A percentile compares a stretch with the other conserved stretches of the same genome.
Evolutionary conservation across 2,888 invertebrate genomes (phyloP).

Genomic region (Oxyteleia sp.): DNA sequence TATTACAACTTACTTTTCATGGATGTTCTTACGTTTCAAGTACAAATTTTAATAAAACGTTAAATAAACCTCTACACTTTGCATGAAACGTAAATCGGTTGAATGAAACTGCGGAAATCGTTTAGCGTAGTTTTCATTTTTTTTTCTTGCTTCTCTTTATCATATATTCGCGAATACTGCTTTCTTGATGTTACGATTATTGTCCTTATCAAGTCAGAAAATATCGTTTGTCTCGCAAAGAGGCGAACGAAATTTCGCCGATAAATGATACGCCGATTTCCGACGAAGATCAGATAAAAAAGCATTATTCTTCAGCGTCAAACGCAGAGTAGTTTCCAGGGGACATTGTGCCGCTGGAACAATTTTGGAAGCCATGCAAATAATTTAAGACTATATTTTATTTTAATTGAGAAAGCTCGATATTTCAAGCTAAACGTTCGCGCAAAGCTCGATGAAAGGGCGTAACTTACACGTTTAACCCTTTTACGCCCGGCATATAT

Average conservation of each 20-base stretch:
- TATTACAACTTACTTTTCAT: too few species aligned
- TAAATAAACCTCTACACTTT: too few species aligned
- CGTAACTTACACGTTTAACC: neutral
- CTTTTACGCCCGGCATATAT: too few species aligned
- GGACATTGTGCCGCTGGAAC: neutral
- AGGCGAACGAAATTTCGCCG: slow-evolving; percentile 7
- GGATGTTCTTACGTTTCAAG: too few species aligned
- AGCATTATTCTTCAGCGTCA: slow-evolving; percentile 26
- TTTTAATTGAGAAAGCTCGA: slow-evolving; percentile 1
- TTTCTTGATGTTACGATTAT: slow-evolving; percentile 46
- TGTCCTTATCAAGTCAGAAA: slow-evolving; percentile 32
- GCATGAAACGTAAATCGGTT: too few species aligned
- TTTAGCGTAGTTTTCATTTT: slow-evolving; percentile 35
- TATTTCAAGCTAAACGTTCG: too few species aligned
- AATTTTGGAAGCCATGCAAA: slow-evolving; percentile 17
- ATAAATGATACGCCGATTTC: slow-evolving; percentile 51
- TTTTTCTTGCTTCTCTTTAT: slow-evolving; percentile 11
- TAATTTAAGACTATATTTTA: slow-evolving; percentile 19
- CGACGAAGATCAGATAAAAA: slow-evolving; percentile 39
- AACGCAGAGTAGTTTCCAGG: slow-evolving; percentile 8
- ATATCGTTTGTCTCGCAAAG: slow-evolving; percentile 24
- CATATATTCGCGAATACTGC: slow-evolving; percentile 6
- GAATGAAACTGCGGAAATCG: neutral
- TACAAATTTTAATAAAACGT: too few species aligned
- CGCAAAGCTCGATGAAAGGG: too few species aligned